Percentiles rank a stretch among this genome's conserved stretches.
Conservation (phyloP, 2,113 vertebrate species). For the Pelobates fuscus region DNA sequence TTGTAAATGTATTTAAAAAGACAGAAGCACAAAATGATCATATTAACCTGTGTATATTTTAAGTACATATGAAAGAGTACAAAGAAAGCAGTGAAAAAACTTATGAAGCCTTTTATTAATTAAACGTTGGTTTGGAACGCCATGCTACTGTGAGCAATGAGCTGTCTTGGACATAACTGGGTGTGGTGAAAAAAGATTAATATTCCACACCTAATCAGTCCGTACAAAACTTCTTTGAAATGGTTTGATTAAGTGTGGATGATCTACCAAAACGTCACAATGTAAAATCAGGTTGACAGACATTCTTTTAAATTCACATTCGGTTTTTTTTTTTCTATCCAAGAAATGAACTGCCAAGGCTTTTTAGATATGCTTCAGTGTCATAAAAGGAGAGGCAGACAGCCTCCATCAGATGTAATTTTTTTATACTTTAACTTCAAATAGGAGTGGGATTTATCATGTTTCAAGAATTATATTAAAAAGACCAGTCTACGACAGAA, state of each 20-base stretch:
- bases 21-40: too few relatives aligned
- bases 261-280: conserved; percentile 24
- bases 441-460: background rate
- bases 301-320: conserved; percentile 24
- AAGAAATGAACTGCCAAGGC: conserved; percentile 10
- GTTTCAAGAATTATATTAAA: background rate
- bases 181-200: conserved; percentile 30
- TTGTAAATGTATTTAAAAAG: too few relatives aligned
- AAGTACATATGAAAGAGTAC: background rate
- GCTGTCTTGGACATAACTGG: conserved; percentile 38
- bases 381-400: conserved; percentile 1
- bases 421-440: background rate
- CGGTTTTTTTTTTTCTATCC: background rate
- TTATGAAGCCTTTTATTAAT: conserved; percentile 10
- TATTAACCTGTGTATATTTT: too few relatives aligned
- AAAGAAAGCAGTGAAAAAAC: background rate
- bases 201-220: conserved; percentile 42
- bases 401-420: background rate
- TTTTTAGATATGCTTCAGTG: background rate
- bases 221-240: conserved; percentile 32
- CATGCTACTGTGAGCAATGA: conserved; percentile 20
- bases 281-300: conserved; percentile 24
- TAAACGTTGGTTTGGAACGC: conserved; percentile 25
- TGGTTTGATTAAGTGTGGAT: conserved; percentile 41
- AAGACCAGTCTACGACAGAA: background rate